Base-by-base conservation (phyloP, 2,113 vertebrate genomes). In the Corythornis vintsioides region DNA sequence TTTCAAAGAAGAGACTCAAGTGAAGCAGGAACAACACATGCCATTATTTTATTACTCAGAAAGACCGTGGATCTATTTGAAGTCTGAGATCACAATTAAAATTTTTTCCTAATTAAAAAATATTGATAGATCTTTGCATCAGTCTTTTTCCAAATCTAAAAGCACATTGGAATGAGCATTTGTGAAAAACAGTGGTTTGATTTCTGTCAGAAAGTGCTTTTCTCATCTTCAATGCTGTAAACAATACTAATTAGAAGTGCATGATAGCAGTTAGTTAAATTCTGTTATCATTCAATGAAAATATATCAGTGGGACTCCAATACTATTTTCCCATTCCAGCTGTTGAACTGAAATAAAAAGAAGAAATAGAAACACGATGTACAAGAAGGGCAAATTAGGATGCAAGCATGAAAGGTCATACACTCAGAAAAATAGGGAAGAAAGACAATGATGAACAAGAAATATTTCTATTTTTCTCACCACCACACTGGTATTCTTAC, bases 161-260 rank as follows among this genome's bases (percentile, higher is more conserved):
- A 86, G 15, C 35, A 40, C 4, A 8, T 1, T 76, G 42, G 19
- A 84, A 66, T 11, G 63, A 86, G 28, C 10, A 21, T 20, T 65
- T 75, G 21, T 72, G 70, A 50, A 94, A 91, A 73, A 67, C 42
- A 83, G 45, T 40, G 33, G 21, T 70, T 71, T 88, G 4, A 21
- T 60, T 97, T 96, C 73, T 92, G 75, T 56, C 75, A 72, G 73
- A 84, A 95, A 92, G 47, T 78, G 76, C 38, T 96, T 95, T 96
- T 95, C 90, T 94, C 86, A 82, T 83, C 73, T 26, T 22, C 28
- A 91, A 11, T 74, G 86, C 67, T 92, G 92, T 72, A 94, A 96
- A 91, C 5, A 73, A 95, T 97, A 95, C 91, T 42, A 90, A 77
- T 92, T 78, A 64, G 75, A 69, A 42, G 86, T 91, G 83, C 24